phyloP scores from a whole-genome alignment of 2,113 vertebrate species.

The Barbus barbus region DNA sequence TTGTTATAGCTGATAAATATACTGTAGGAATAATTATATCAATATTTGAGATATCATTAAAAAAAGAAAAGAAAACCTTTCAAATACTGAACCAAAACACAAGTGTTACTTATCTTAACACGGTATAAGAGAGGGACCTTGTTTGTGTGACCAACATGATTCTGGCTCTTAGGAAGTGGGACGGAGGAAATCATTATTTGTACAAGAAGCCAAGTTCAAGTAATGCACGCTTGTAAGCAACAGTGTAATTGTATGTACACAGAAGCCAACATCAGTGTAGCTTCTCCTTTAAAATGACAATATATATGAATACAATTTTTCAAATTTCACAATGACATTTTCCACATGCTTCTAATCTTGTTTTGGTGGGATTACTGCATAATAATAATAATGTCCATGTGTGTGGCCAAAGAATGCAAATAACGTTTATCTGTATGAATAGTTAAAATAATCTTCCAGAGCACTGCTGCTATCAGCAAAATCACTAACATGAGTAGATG shows the following conservation, averaged over 20 bases:
- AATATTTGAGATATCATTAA: not conserved
- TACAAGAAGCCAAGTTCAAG: not conserved
- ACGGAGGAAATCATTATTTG: constrained; percentile 12
- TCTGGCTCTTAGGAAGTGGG: constrained; percentile 18
- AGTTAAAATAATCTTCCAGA: too few relatives aligned
- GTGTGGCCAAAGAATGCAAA: too few relatives aligned
- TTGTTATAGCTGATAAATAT: not conserved
- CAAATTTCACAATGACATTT: too few relatives aligned
- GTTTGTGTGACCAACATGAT: not conserved
- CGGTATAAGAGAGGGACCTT: too few relatives aligned
- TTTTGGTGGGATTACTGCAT: too few relatives aligned
- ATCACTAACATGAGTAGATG: not conserved
- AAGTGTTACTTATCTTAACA: not conserved
- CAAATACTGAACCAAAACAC: not conserved
- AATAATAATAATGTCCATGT: too few relatives aligned
- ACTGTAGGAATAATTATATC: too few relatives aligned
- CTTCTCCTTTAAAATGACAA: not conserved
- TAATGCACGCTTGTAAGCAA: not conserved
- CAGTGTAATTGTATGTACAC: not conserved
- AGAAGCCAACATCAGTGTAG: too few relatives aligned
- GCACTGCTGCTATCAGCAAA: not conserved
- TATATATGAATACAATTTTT: not conserved
- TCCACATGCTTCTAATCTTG: too few relatives aligned
- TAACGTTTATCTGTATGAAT: too few relatives aligned
- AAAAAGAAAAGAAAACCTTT: not conserved